Evolutionary conservation across 2,888 invertebrate genomes (phyloP).

Genomic region (Entomobrya multifasciata): DNA sequence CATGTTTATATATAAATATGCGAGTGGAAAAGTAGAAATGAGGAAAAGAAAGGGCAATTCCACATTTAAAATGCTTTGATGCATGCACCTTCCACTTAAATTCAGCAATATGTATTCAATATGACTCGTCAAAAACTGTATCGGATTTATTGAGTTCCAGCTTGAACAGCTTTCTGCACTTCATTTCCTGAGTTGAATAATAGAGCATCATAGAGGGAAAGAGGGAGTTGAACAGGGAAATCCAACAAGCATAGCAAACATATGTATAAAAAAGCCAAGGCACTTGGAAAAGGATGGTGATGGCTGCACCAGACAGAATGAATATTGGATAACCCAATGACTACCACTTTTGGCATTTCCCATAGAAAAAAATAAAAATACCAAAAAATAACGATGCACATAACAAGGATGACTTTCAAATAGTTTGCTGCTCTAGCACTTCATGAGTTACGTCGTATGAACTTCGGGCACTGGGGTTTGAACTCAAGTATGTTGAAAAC

Average conservation of each 20-base stretch:
- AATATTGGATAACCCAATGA: constrained; percentile 42
- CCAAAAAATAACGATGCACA: not conserved
- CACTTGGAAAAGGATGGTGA: not conserved
- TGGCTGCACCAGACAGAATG: constrained; percentile 24
- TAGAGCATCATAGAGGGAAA: constrained; percentile 16
- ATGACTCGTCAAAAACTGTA: constrained; percentile 70
- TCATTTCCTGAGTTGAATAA: constrained; percentile 60
- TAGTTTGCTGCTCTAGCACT: too few species aligned
- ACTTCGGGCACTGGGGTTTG: not conserved
- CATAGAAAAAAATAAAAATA: not conserved
- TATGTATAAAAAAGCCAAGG: constrained; percentile 6
- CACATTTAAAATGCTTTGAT: constrained; percentile 68
- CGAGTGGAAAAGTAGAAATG: constrained; percentile 10
- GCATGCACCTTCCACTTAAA: constrained; percentile 63
- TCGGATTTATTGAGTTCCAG: constrained; percentile 74
- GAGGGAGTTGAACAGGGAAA: constrained; percentile 26
- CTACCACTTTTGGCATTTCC: constrained; percentile 1
- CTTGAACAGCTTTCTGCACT: constrained; percentile 70
- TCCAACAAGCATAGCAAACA: not conserved
- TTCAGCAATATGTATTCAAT: constrained; percentile 75
- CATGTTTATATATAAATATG: constrained; percentile 10
- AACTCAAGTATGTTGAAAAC: too few species aligned
- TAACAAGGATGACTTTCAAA: constrained; percentile 10
- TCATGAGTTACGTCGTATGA: too few species aligned
- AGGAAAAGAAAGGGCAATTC: constrained; percentile 48